These are phyloP conservation scores for Engraulis encrasicolus DNA, from an alignment of 2,113 vertebrate genomes.

Conservation along the genomic window DNA sequence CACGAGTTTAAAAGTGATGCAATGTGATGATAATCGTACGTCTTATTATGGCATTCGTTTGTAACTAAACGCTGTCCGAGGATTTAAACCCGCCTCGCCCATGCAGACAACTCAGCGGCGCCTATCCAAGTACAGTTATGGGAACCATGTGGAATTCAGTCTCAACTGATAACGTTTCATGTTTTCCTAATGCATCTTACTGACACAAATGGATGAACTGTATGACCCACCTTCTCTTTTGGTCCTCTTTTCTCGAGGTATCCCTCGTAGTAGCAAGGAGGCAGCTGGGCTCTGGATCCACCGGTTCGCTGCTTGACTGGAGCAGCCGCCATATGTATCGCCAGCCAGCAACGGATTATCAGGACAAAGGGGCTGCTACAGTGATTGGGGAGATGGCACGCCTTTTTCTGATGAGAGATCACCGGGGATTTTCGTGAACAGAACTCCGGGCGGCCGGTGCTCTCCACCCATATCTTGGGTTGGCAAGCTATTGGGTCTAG, in stretches of 20 bases:
- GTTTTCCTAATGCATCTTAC: background rate
- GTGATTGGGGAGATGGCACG: conserved; percentile 69
- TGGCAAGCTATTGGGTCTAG: too few species aligned
- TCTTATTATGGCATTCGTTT: background rate
- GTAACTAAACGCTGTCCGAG: background rate
- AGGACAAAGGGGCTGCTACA: conserved; percentile 76
- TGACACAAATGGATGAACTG: background rate
- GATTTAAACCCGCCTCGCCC: conserved; percentile 64
- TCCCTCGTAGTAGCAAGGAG: conserved; percentile 83
- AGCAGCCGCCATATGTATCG: conserved; percentile 78
- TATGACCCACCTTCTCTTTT: conserved; percentile 74
- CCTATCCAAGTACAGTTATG: background rate
- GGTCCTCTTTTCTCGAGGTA: conserved; percentile 82
- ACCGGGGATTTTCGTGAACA: conserved; percentile 63
- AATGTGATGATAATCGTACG: too few species aligned
- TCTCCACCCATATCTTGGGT: background rate
- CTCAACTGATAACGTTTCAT: background rate
- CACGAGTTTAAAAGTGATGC: background rate
- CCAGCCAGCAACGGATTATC: conserved; percentile 62
- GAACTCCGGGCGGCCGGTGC: background rate
- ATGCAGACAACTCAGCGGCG: conserved; percentile 39
- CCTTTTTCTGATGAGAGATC: conserved; percentile 69
- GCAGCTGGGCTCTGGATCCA: conserved; percentile 66
- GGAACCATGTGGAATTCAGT: background rate
- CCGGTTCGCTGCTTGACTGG: conserved; percentile 73